Base-by-base conservation (phyloP, 1,140 invertebrate species). In the Acarapis woodi region DNA sequence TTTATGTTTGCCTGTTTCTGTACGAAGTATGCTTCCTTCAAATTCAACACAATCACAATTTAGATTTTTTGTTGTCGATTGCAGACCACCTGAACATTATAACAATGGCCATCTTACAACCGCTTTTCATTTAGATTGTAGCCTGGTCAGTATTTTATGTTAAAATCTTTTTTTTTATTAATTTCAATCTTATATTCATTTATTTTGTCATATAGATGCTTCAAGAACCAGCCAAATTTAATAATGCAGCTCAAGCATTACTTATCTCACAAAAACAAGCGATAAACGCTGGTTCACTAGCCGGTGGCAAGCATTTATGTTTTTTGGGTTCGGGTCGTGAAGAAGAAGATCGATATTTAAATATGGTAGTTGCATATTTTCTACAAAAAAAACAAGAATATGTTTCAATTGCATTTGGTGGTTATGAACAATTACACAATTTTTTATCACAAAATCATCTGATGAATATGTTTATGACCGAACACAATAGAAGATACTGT, bases 281-380 rank as follows among this genome's bases (percentile, higher is more conserved):
- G 2, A 61, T 90, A 25, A 71, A 72, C 32, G 73, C 77, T 37
- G 73, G 76, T 23, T 82, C 79, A 1, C 64, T 72, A 43, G 80
- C 82, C 19, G 80, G 77, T 38, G 85, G 85, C 19, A 79, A 96
- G 58, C 88, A 97, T 56, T 61, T 96, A 32, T 94, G 87, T 54
- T 94, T 97, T 54, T 66, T 96, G 46, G 90, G 90, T 34, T 88
- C 80, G 47, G 88, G 88, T 2, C 64, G 78, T 23, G 71, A 79
- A 48, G 80, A 90, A 51, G 85, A 93, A 58, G 88, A 96, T 55
- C 76, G 77, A 49, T 88, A 87, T 54, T 80, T 88, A 3, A 75
- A 93, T 49, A 97, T 97, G 90, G 85, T 94, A 20, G 76, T 96
- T 8, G 80, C 87, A 6, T 82, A 80, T 39, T 96, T 97, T 58